A percentile compares a stretch with the other conserved stretches of the same genome.
These are phyloP conservation scores for Lutjanus campechanus DNA, from an alignment of 2,797 vertebrate genomes.

Conservation along the genomic window DNA sequence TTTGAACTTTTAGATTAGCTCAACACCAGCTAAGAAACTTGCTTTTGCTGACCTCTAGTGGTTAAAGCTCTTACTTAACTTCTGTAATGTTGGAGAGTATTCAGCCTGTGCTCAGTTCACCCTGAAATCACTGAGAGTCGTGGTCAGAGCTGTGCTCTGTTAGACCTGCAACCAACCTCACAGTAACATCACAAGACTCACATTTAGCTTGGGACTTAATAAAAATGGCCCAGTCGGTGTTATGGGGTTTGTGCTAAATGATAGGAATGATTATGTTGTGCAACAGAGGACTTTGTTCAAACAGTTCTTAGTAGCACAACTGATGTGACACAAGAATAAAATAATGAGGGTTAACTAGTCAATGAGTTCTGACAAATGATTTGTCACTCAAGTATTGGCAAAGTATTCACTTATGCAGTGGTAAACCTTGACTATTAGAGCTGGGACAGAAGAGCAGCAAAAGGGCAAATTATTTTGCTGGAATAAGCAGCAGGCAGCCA, in stretches of 20 bases:
- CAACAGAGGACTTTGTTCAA: neutral
- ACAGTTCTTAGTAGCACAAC: neutral
- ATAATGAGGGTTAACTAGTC: neutral
- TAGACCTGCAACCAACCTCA: neutral
- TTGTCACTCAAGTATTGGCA: neutral
- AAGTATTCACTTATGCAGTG: neutral
- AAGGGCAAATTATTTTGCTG: too few species aligned
- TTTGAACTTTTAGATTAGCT: neutral
- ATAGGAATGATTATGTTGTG: neutral
- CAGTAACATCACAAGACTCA: neutral
- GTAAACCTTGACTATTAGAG: too few species aligned
- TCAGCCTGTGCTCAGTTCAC: neutral
- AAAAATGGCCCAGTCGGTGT: neutral
- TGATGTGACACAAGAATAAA: neutral
- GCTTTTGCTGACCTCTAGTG: slow-evolving; percentile 11
- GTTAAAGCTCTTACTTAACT: neutral
- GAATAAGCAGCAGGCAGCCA: too few species aligned
- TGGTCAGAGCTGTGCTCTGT: neutral
- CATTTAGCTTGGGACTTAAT: neutral
- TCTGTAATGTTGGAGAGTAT: neutral
- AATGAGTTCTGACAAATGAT: neutral
- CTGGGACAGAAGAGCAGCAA: too few species aligned
- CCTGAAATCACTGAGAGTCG: neutral
- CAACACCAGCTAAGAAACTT: neutral
- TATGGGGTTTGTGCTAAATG: neutral